Base-by-base conservation (phyloP, 30 jellyfish, hydroid and myxozoan genomes). In the Hydractinia symbiolongicarpus region DNA sequence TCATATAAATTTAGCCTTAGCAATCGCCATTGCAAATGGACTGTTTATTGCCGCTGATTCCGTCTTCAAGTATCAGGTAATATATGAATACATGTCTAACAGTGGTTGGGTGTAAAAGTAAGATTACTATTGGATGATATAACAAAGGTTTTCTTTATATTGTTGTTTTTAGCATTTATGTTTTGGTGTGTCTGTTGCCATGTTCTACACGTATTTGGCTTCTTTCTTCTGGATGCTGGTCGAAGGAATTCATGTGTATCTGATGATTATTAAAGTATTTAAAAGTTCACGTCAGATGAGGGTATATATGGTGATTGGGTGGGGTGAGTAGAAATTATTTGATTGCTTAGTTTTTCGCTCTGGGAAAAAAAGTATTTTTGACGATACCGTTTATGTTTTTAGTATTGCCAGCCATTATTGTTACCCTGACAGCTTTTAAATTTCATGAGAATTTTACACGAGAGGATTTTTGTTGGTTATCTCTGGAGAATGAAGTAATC, bases 151-250 rank as follows among this genome's bases (percentile, higher is more conserved):
- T 0, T 30, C 44, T 30, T 30, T 2, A 30, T 30, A 30, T 6
- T 17, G 15, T 11, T 74, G 14, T 53, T 21, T 60, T 53, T 74
- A 83, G 91, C 8, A 64, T 57, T 53, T 77, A 10, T 83, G 91
- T 60, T 51, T 76, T 17, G 88, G 60, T 15, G 91, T 74, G 40
- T 73, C 91, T 10, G 54, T 83, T 44, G 91, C 76, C 13, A 16
- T 83, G 83, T 83, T 74, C 58, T 83, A 83, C 67, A 66, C 55
- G 58, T 71, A 14, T 14, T 14, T 83, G 67, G 89, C 91, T 11
- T 40, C 91, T 14, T 83, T 83, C 54, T 83, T 83, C 69, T 83
- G 91, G 91, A 83, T 83, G 91, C 82, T 83, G 67, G 82, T 83
- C 13, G 91, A 83, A 83, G 91, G 91, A 15, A 74, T 83, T 52